phyloP scores from a whole-genome alignment of 2,797 vertebrate species.

The Dallia pectoralis region DNA sequence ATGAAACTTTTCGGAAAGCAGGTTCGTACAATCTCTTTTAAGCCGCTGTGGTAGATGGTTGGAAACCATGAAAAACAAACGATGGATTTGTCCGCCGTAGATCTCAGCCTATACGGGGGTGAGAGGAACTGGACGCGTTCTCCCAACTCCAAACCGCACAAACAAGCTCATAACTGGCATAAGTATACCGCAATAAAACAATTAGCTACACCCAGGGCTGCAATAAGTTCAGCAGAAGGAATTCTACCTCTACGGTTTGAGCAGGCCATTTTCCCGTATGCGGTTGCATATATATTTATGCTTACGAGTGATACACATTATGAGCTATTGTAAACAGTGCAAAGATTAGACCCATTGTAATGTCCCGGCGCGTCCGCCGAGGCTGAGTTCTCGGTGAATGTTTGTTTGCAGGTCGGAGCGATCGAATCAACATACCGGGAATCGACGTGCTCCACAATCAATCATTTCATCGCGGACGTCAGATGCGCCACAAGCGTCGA shows the following conservation, averaged over 20 bases:
- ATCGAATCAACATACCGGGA: background rate
- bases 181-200: constrained; percentile 59
- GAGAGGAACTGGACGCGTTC: constrained; percentile 42
- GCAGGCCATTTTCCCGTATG: constrained; percentile 47
- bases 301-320: constrained; percentile 59
- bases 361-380: constrained; percentile 15
- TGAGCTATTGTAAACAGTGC: constrained; percentile 37
- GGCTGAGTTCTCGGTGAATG: constrained; percentile 5
- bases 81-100: constrained; percentile 43
- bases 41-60: constrained; percentile 40
- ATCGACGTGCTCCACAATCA: background rate
- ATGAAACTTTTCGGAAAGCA: constrained; percentile 53
- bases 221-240: constrained; percentile 49
- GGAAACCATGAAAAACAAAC: constrained; percentile 34
- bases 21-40: constrained; percentile 50
- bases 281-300: constrained; percentile 52
- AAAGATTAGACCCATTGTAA: constrained; percentile 44
- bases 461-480: background rate
- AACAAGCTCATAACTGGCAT: constrained; percentile 41
- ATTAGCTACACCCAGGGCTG: constrained; percentile 42
- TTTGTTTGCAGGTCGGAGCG: background rate
- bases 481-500: background rate
- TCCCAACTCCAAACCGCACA: constrained; percentile 23
- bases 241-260: constrained; percentile 56
- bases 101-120: constrained; percentile 29